phyloP scores from a whole-genome alignment of 64 coral and sea anemone species.

The Anthopleura sola region DNA sequence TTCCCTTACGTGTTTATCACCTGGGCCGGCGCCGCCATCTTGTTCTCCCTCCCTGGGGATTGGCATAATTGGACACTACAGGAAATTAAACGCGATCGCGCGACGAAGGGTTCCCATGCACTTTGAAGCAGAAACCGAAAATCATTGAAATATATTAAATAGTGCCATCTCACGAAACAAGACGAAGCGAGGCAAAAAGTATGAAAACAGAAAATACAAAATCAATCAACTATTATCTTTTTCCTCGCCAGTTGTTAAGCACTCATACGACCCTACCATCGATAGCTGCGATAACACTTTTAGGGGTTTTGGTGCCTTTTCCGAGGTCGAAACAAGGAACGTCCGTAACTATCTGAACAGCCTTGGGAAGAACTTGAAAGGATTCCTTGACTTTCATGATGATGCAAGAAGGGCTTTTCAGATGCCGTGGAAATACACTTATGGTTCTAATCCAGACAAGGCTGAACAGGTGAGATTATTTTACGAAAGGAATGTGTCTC shows the following conservation, averaged over 20 bases:
- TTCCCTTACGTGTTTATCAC: too few species aligned
- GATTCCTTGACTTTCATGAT: conserved; percentile 75
- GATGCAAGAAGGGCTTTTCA: conserved; percentile 70
- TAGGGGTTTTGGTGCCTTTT: conserved; percentile 34
- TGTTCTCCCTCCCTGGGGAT: too few species aligned
- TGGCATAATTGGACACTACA: too few species aligned
- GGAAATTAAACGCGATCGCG: too few species aligned
- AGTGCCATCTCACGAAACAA: too few species aligned
- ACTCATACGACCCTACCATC: conserved; percentile 18
- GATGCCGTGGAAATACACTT: conserved; percentile 69
- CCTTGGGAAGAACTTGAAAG: conserved; percentile 49
- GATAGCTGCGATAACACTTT: conserved; percentile 36
- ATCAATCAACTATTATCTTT: neutral
- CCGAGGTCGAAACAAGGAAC: conserved; percentile 57
- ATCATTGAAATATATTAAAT: too few species aligned
- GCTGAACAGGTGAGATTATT: conserved; percentile 36
- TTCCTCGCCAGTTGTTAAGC: neutral
- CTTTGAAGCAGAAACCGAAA: too few species aligned
- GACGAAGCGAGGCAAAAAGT: too few species aligned
- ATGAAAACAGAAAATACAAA: too few species aligned
- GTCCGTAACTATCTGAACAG: conserved; percentile 43
- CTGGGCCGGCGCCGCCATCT: too few species aligned
- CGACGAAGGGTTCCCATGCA: too few species aligned
- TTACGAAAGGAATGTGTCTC: too few species aligned
- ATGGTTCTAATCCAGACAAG: neutral